Percentiles rank a stretch among this genome's conserved stretches.
phyloP scores from a whole-genome alignment of 2,888 invertebrate species.

The Chymomyza fuscimana region DNA sequence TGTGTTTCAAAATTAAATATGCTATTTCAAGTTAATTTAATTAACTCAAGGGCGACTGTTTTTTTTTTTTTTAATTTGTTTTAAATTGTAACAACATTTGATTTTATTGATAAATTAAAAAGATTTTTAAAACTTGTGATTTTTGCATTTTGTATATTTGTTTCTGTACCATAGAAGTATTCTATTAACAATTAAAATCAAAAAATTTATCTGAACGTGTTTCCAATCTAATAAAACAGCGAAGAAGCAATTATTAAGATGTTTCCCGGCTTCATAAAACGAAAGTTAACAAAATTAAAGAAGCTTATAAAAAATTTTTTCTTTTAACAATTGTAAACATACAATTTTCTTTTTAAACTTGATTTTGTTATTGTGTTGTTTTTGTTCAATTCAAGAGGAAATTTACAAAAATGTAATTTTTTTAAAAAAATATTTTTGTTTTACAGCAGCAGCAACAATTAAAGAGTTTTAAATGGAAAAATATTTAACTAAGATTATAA shows the following conservation, averaged over 20 bases:
- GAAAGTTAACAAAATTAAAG: not conserved
- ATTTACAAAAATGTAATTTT: slow-evolving; percentile 36
- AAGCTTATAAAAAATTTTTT: not conserved
- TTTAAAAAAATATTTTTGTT: slow-evolving; percentile 25
- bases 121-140: not conserved
- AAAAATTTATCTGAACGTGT: no score
- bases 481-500: slow-evolving; percentile 26
- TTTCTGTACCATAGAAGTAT: not conserved
- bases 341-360: slow-evolving; percentile 14
- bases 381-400: slow-evolving; percentile 43
- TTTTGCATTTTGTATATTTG: not conserved
- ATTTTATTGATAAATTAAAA: slow-evolving; percentile 26
- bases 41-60: slow-evolving; percentile 59
- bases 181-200: not conserved
- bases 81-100: slow-evolving; percentile 52
- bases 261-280: not conserved
- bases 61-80: slow-evolving; percentile 31
- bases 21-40: slow-evolving; percentile 58
- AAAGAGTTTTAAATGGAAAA: slow-evolving; percentile 37
- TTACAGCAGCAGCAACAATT: slow-evolving; percentile 51
- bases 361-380: slow-evolving; percentile 17
- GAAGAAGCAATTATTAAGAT: not conserved
- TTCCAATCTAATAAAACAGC: not conserved
- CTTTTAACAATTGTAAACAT: not conserved
- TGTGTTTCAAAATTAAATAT: slow-evolving; percentile 23